These are phyloP conservation scores for Caenorhabditis zanzibari DNA, from an alignment of 2,888 invertebrate genomes.

Conservation along the genomic window DNA sequence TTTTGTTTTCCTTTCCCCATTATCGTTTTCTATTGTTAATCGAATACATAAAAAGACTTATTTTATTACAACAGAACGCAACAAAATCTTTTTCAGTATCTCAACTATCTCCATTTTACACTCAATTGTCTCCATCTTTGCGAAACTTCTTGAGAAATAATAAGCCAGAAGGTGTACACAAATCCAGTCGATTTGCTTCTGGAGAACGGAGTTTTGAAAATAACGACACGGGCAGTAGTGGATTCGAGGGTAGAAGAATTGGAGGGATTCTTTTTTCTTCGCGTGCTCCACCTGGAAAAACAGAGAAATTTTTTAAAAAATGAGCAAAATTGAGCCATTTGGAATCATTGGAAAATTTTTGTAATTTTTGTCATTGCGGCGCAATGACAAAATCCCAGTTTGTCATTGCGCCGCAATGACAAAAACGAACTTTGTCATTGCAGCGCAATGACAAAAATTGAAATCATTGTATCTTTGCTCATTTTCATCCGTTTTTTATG, in stretches of 20 bases:
- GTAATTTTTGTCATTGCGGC: background rate
- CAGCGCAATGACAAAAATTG: no score
- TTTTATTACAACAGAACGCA: conserved; percentile 13
- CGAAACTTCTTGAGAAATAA: conserved; percentile 20
- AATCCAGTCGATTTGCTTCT: conserved; percentile 42
- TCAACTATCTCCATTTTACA: background rate
- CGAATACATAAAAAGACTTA: background rate
- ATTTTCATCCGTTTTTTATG: no score
- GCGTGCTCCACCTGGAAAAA: conserved; percentile 42
- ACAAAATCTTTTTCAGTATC: no score
- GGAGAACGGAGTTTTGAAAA: conserved; percentile 38
- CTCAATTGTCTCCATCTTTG: conserved; percentile 10
- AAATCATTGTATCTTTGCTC: no score
- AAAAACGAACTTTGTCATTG: no score
- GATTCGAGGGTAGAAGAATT: conserved; percentile 44
- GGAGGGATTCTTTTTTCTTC: conserved; percentile 22
- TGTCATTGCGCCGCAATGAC: no score
- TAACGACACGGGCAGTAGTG: conserved; percentile 52
- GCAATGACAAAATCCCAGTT: no score
- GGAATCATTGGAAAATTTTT: no score
- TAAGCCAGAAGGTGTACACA: conserved; percentile 48
- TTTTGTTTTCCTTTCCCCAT: no score
- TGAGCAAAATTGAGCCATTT: background rate
- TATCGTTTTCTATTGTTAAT: no score
- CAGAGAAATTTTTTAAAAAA: background rate